These are phyloP conservation scores for Tympanoctomys barrerae DNA, from an alignment of 2,797 vertebrate species.

Conservation along the genomic window DNA sequence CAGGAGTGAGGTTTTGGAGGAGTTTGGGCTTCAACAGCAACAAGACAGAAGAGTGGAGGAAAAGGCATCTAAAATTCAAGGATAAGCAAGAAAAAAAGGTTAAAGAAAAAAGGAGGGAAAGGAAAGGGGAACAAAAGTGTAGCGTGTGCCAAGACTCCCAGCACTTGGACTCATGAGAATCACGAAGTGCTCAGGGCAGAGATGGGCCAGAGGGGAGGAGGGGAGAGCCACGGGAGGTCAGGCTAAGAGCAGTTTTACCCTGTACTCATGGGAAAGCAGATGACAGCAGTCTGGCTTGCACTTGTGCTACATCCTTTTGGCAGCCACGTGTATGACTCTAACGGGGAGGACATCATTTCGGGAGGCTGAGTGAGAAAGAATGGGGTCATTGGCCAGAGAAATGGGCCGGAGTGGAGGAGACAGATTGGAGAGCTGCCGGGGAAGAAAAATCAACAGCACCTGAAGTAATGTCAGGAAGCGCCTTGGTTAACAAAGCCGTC, in stretches of 20 bases:
- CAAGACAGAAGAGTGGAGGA: neutral
- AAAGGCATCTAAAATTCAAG: slow-evolving; percentile 44
- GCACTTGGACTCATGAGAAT: neutral
- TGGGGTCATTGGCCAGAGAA: neutral
- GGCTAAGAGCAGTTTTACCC: neutral
- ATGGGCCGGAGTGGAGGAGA: neutral
- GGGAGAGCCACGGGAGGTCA: neutral
- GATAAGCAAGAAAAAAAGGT: neutral
- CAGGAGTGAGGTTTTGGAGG: slow-evolving; percentile 24
- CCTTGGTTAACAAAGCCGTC: slow-evolving; percentile 25
- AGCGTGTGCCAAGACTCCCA: neutral
- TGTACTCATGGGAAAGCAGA: neutral
- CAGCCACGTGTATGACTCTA: neutral
- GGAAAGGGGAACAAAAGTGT: neutral
- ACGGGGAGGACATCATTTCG: neutral
- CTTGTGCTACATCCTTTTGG: neutral
- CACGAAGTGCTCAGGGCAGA: neutral
- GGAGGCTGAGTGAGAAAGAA: neutral
- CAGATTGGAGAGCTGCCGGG: neutral
- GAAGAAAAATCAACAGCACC: neutral
- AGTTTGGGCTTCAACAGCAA: neutral
- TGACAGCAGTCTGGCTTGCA: slow-evolving; percentile 4
- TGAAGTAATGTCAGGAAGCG: slow-evolving; percentile 24
- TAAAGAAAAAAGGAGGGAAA: neutral
- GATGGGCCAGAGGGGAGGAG: neutral